Evolutionary conservation across 2,888 invertebrate species (phyloP), one percentile per base, ranked within the genome.

Genomic region (Bedellia somnulentella): DNA sequence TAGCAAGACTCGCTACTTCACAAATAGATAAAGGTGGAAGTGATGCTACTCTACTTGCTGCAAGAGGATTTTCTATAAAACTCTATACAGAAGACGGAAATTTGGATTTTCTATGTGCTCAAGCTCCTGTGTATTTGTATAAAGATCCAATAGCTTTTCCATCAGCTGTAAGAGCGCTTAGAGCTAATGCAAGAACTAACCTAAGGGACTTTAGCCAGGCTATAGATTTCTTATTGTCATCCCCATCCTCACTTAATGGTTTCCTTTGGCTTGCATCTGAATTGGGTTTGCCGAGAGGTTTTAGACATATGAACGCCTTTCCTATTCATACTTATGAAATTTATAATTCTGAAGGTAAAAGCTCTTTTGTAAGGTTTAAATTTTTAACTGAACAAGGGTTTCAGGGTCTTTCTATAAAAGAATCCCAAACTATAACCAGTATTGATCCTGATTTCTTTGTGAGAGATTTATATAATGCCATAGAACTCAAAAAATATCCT

Each of bases 1-100:
- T 71, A 10, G 64, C 73, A 5, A 57, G 83, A 37, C 82, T 80
- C 37, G 82, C 83, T 1, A 75, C 77, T 11, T 79, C 81, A 3
- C 67, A 75, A 24, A 83, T 83, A 24, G 82, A 82, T 52, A 61
- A 71, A 33, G 86, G 86, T 6, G 83, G 82, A 3, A 79, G 80
- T 18, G 86, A 85, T 44, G 82, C 82, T 42, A 26, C 46, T 3
- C 26, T 24, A 3, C 41, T 46, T 30, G 53, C 48, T 27, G 22
- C 43, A 2, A 44, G 73, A 66, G 80, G 80, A 35, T 47, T 80
- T 16, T 67, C 76, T 3, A 31, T 52, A 1, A 57, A 56, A 37
- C 43, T 57, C 16, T 57, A 54, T 15, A 50, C 55, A 2, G 47
- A 46, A 34, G 46, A 53, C 33, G 57, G 57, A 10, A 56, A 52